Evolutionary conservation across 2,113 vertebrate genomes (phyloP).

Genomic region (Hydrochoerus hydrochaeris): DNA sequence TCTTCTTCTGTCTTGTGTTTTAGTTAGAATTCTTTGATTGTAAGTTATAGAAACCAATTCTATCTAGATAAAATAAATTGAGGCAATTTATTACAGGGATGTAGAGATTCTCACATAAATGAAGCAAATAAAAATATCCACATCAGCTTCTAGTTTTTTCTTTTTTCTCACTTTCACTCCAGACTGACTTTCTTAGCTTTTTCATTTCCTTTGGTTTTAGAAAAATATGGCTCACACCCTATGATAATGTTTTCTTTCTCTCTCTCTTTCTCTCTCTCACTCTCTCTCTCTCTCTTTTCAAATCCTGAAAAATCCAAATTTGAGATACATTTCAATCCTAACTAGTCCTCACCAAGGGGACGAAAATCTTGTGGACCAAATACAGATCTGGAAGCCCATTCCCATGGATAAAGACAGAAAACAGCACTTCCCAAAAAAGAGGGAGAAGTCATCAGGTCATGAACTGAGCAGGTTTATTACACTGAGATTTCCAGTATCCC

Average conservation of each 20-base stretch:
- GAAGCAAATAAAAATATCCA: not conserved
- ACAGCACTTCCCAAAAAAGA: not conserved
- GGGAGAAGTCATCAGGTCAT: not conserved
- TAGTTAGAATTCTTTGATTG: slow-evolving; percentile 24
- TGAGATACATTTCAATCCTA: not conserved
- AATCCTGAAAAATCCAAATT: not conserved
- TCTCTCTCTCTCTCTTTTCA: not conserved
- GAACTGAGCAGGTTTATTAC: not conserved
- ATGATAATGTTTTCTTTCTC: not conserved
- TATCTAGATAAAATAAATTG: slow-evolving; percentile 44
- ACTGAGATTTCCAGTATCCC: not conserved
- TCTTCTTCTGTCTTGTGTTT: slow-evolving; percentile 32
- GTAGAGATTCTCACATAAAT: not conserved
- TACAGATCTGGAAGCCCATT: not conserved
- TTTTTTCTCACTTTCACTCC: slow-evolving; percentile 14
- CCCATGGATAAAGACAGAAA: not conserved
- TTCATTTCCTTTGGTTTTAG: not conserved
- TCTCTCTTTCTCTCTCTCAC: too few relatives aligned
- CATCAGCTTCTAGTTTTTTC: not conserved
- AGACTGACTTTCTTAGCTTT: not conserved
- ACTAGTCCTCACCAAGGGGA: not conserved
- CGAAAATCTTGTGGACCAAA: not conserved
- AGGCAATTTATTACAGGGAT: slow-evolving; percentile 27
- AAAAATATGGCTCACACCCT: not conserved
- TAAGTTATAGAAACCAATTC: slow-evolving; percentile 50